Evolutionary conservation across 2,113 vertebrate genomes (phyloP).

Genomic region (Empidonax traillii): DNA sequence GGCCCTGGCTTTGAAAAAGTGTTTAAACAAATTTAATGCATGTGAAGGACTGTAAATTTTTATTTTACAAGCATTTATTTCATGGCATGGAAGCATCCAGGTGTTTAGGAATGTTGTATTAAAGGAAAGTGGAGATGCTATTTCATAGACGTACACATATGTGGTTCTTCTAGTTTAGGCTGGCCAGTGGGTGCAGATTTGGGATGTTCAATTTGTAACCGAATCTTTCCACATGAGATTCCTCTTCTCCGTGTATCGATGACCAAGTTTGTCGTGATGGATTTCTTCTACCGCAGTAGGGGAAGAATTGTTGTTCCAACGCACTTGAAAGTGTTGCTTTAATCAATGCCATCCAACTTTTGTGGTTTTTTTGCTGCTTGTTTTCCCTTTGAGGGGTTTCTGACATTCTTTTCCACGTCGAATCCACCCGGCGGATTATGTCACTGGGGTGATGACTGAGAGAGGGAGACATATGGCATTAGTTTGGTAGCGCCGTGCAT

Average conservation of each 20-base stretch:
- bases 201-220: not conserved
- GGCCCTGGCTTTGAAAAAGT: constrained; percentile 73
- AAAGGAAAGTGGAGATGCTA: not conserved
- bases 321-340: constrained; percentile 39
- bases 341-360: constrained; percentile 34
- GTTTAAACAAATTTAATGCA: constrained; percentile 79
- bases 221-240: not conserved
- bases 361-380: not conserved
- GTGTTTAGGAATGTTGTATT: constrained; percentile 60
- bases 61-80: constrained; percentile 74
- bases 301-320: constrained; percentile 37
- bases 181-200: not conserved
- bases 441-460: constrained; percentile 25
- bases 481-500: constrained; percentile 18
- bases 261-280: not conserved
- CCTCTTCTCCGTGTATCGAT: not conserved
- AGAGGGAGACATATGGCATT: constrained; percentile 39
- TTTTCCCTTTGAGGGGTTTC: constrained; percentile 15
- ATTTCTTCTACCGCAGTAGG: not conserved
- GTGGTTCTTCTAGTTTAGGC: not conserved
- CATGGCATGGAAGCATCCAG: constrained; percentile 50
- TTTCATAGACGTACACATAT: not conserved
- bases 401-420: not conserved
- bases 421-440: not conserved
- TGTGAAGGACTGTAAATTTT: constrained; percentile 79